Evolutionary conservation across 2,888 invertebrate species (phyloP), one percentile per base, ranked within the genome.

Genomic region (Trimorus sp.): DNA sequence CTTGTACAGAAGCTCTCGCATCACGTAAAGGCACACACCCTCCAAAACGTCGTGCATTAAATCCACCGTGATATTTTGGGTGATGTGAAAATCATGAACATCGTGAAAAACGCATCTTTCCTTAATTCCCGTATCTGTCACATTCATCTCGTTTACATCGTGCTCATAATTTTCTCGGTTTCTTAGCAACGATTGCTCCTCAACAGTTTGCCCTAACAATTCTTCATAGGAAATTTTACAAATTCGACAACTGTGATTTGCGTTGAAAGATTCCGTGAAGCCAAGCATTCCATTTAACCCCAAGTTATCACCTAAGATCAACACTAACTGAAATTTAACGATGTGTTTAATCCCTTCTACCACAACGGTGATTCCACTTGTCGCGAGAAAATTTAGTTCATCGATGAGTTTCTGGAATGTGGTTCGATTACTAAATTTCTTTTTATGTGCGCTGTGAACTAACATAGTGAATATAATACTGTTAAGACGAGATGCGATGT

Each of bases 191-290:
- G 56, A 56, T n/a, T 7, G 11, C 16, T 37, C 37, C 12, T 56
- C 56, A 1, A 56, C 16, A 40, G 38, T 36, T 69, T 60, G 16
- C 53, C 40, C 0, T 14, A 16, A 15, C 38, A 15, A 37, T 70
- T 77, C 14, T 48, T 63, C n/a, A 49, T 7, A 38, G 38, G 40
- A 45, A 40, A 63, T 7, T 42, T 53, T 42, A 26, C 60, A 45
- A 15, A 60, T 60, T 42, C 60, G 37, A 26, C 60, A 60, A 45
- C n/a, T 42, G 48, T 54, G 26, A 54, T 71, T 73, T 11, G 79
- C 38, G 14, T 66, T 58, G 11, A 79, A 79, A 54, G 51, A 66
- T 54, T 71, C 66, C 7, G 42, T 53, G 16, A 73, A 73, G 26
- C 78, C 78, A 26, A 15, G 26, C 12, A 54, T 14, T 14, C 53